Evolutionary conservation across 2,797 vertebrate species (phyloP), one percentile per base, ranked within the genome.

Genomic region (Sebastes matsubarae): DNA sequence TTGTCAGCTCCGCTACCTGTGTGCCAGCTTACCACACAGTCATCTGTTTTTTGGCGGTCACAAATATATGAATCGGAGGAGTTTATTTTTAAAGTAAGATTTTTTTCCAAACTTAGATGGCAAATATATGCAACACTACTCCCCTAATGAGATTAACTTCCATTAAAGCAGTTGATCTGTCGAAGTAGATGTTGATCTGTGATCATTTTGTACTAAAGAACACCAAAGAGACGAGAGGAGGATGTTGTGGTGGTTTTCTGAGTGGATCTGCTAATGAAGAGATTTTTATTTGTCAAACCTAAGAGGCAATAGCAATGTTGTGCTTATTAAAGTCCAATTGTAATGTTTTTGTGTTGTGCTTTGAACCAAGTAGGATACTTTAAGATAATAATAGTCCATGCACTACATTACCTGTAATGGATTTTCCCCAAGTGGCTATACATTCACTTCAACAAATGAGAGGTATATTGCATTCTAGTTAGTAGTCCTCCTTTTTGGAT

Each of bases 391-490:
- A 46, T 4, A 52, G 34, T 63, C 22, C 29, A 20, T 13, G 7
- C 20, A 52, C 10, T 59, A 11, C 46, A 81, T 30, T 27, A 64
- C 66, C 22, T 55, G 16, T 24, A 32, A 68, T 58, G 60, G 10
- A 61, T 55, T 36, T 71, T 32, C 22, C 64, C 60, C 25, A 7
- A 8, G 50, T 46, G 25, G 61, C 14, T 64, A 36, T 30, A 25
- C 7, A 38, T 57, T 60, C 3, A n/a, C 29, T 79, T 68, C 16
- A 58, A 18, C 20, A 65, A 70, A 42, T 54, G 46, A 77, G 50
- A 59, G 55, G 16, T 32, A 63, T 60, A 60, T 55, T 61, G 60
- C 34, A 68, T 71, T 83, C 29, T 12, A 82, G 77, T 72, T 64
- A 54, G 65, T 8, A 50, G 25, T 46, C 18, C 16, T 46, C 5